Base-by-base conservation (phyloP, 1,140 invertebrate genomes). In the Orussus abietinus region DNA sequence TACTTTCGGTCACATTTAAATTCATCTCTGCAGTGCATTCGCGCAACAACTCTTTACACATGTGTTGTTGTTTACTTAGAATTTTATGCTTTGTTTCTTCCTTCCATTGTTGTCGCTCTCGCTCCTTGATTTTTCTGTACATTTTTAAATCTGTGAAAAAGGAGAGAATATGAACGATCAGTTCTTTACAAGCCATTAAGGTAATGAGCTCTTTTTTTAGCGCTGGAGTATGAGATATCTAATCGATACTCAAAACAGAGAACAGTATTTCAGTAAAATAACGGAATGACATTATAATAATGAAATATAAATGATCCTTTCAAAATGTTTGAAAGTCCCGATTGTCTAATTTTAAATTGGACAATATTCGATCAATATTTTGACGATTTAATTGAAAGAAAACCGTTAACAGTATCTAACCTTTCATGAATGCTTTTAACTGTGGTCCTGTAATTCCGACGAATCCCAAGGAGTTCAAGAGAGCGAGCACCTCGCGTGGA, bases 381-480 rank as follows among this genome's bases (percentile, higher is more conserved):
- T n/a, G n/a, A n/a, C n/a, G n/a, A n/a, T n/a, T n/a, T n/a, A n/a
- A n/a, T n/a, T n/a, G n/a, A n/a, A n/a, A n/a, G n/a, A 33, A 33
- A 33, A 33, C 14, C 14, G 3, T 14, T n/a, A n/a, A n/a, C n/a
- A n/a, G n/a, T n/a, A n/a, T n/a, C 21, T 47, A 50, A 70, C 69
- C 68, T 70, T 72, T 72, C 60, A 72, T 69, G 49, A 72, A 72
- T 36, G 49, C 51, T 60, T 72, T 69, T 17, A 72, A 53, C 43
- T 71, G 66, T 22, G 57, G 25, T 11, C 64, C 66, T 1, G 67
- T 71, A 13, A 72, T 55, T n/a, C 67, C 68, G 29, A 70, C 51
- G 22, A 71, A 66, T 29, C 68, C 69, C 13, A 72, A 42, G 0
- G 69, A 71, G 58, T 72, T 72, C 15, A 72, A 39, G 47, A 69